Conservation (phyloP, 2,113 vertebrate genomes). For the Lota lota region DNA sequence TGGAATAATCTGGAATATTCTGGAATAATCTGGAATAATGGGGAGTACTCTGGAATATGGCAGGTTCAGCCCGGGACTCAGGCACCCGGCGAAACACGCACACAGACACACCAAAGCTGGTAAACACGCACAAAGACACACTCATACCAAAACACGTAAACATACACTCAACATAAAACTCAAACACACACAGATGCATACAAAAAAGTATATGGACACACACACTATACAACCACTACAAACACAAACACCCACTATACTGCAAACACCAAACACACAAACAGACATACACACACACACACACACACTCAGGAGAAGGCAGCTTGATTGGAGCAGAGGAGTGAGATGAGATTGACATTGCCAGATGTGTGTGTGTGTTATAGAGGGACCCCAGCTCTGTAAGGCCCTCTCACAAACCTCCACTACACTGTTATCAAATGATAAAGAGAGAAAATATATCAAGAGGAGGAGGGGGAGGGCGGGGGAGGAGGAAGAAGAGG, state of each 20-base stretch:
- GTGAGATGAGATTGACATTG: conserved; percentile 76
- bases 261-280: not conserved
- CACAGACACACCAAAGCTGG: no score
- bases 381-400: conserved; percentile 41
- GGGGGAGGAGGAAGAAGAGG: conserved; percentile 59
- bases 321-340: conserved; percentile 62
- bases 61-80: no score
- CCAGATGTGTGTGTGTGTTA: conserved; percentile 53
- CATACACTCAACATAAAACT: no score
- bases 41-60: no score
- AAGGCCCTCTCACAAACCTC: conserved; percentile 63
- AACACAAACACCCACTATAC: not conserved
- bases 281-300: not conserved
- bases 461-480: conserved; percentile 62
- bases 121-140: no score
- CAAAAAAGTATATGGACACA: no score
- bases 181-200: no score
- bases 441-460: conserved; percentile 58
- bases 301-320: conserved; percentile 47
- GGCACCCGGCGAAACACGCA: no score
- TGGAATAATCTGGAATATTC: no score
- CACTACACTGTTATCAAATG: conserved; percentile 71
- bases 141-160: no score
- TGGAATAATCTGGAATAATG: no score
- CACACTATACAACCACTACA: not conserved